Percentiles rank a stretch among this genome's conserved stretches.
Evolutionary conservation across 2,113 vertebrate species (phyloP).

Genomic region (Glareola pratincola): DNA sequence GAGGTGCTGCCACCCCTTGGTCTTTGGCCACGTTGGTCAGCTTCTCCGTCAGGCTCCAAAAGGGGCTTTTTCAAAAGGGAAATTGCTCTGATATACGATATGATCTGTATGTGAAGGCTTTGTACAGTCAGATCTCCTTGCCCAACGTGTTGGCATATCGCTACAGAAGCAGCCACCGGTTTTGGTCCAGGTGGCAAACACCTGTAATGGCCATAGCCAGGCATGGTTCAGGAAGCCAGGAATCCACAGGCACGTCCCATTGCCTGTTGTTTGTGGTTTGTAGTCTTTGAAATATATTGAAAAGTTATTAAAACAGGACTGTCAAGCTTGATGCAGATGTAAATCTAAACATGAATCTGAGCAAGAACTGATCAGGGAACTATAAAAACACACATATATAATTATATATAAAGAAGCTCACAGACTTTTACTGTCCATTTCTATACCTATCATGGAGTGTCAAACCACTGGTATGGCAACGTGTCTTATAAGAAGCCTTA

Average conservation of each 20-base stretch:
- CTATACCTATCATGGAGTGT: neutral
- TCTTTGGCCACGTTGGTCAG: neutral
- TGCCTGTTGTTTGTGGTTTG: neutral
- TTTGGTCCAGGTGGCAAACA: neutral
- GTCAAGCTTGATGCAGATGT: neutral
- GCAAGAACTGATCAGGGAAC: too few species aligned
- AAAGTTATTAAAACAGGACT: neutral
- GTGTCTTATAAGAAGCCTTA: neutral
- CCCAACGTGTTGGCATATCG: rapidly evolving
- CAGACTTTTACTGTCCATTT: neutral
- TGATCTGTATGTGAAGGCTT: neutral
- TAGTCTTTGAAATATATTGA: neutral
- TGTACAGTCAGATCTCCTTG: neutral
- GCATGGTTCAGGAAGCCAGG: neutral
- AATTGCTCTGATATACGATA: neutral
- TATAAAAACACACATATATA: rapidly evolving
- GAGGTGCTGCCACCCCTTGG: neutral
- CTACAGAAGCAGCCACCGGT: neutral
- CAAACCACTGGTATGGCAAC: neutral
- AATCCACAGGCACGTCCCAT: rapidly evolving
- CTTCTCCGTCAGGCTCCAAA: neutral
- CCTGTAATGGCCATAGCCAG: rapidly evolving
- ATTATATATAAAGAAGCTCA: neutral
- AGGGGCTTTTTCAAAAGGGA: neutral
- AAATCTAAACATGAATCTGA: neutral